A percentile compares a stretch with the other conserved stretches of the same genome.
Conservation (phyloP, 2,113 vertebrate genomes). For the Xyliphius kryptos region DNA sequence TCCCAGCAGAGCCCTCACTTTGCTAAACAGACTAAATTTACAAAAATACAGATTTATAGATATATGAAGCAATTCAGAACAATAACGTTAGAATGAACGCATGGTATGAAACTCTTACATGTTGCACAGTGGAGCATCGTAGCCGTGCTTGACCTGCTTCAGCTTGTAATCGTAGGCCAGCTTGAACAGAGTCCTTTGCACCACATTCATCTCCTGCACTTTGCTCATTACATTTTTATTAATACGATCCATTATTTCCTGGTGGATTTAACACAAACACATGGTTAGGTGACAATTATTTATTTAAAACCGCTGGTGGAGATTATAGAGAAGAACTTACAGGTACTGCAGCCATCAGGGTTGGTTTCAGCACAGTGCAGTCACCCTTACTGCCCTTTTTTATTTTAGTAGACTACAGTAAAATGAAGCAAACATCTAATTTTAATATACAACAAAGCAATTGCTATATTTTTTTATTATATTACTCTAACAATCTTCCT, state of each 20-base stretch:
- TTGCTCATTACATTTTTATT: conserved; percentile 98
- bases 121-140: conserved; percentile 94
- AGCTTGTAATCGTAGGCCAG: conserved; percentile 93
- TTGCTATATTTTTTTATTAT: neutral
- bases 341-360: conserved; percentile 93
- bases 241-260: conserved; percentile 99
- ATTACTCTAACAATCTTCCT: neutral
- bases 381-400: conserved; percentile 97
- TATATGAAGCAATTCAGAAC: neutral
- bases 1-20: conserved; percentile 85
- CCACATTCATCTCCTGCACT: conserved; percentile 92
- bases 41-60: conserved; percentile 1
- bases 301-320: neutral
- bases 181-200: conserved; percentile 91
- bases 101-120: conserved; percentile 63
- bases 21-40: conserved; percentile 77
- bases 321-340: conserved; percentile 58
- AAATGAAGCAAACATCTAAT: neutral
- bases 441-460: neutral
- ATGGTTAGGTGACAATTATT: neutral
- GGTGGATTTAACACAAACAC: neutral
- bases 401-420: conserved; percentile 87
- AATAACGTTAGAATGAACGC: neutral
- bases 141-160: conserved; percentile 90
- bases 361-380: conserved; percentile 78